A percentile compares a stretch with the other conserved stretches of the same genome.
phyloP scores from a whole-genome alignment of 2,888 invertebrate genomes.

The Agrochola lychnidis region DNA sequence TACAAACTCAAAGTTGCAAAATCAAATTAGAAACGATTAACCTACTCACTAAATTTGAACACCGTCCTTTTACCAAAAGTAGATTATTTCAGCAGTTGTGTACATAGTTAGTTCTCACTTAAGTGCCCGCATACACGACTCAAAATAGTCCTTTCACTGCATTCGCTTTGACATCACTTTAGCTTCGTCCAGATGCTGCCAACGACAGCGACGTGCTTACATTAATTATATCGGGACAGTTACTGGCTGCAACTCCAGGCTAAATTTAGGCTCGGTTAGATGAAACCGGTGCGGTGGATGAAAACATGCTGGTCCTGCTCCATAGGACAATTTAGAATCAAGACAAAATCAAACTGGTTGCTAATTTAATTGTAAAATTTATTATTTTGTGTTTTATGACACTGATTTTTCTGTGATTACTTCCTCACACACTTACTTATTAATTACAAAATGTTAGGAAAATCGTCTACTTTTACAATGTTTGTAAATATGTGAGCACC shows the following conservation, averaged over 20 bases:
- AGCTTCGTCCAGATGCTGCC: slow-evolving; percentile 59
- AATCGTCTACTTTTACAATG: too few species aligned
- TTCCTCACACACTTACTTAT: too few species aligned
- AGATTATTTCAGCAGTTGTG: background rate
- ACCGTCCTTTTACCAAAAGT: background rate
- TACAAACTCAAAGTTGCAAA: background rate
- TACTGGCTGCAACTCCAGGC: slow-evolving; percentile 33
- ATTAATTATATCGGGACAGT: slow-evolving; percentile 65
- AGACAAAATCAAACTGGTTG: too few species aligned
- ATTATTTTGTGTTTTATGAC: too few species aligned
- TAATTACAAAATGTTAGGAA: too few species aligned
- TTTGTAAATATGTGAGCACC: too few species aligned
- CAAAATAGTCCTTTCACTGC: slow-evolving; percentile 59
- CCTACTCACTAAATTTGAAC: background rate
- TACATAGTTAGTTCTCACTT: slow-evolving; percentile 17
- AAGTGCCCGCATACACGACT: slow-evolving; percentile 44
- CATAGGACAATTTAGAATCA: too few species aligned
- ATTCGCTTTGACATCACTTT: slow-evolving; percentile 61
- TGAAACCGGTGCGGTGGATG: slow-evolving; percentile 29
- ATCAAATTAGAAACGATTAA: background rate
- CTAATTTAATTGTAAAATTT: too few species aligned
- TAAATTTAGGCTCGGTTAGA: slow-evolving; percentile 53
- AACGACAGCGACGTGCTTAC: slow-evolving; percentile 55
- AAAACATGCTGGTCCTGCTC: too few species aligned
- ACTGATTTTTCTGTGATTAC: too few species aligned